These are phyloP conservation scores for Pocillopora damicornis DNA, from an alignment of 64 coral and sea anemone genomes.

Conservation along the genomic window DNA sequence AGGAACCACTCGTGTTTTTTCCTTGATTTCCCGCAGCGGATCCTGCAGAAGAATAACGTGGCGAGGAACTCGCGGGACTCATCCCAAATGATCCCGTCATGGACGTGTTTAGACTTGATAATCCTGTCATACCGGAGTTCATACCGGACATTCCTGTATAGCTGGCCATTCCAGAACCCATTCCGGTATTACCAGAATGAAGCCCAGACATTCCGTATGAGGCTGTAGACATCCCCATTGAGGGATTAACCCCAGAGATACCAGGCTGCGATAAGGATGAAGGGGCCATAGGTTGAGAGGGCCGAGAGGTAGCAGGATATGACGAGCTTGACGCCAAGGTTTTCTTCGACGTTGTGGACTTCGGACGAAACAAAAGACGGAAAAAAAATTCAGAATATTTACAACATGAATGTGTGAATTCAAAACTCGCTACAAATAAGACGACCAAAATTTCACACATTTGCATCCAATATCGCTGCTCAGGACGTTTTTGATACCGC, in stretches of 20 bases:
- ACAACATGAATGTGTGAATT: too few species aligned
- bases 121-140: conserved; percentile 6
- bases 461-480: too few species aligned
- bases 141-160: not conserved
- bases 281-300: not conserved
- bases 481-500: too few species aligned
- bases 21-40: conserved; percentile 8
- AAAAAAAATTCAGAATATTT: not conserved
- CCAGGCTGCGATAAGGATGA: conserved; percentile 8
- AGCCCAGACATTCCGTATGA: conserved; percentile 18
- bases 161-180: conserved; percentile 32
- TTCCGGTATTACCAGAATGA: conserved; percentile 2
- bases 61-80: conserved; percentile 28
- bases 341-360: not conserved
- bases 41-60: not conserved
- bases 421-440: too few species aligned
- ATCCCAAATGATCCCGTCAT: conserved; percentile 10
- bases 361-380: not conserved
- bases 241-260: conserved; percentile 10
- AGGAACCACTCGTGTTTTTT: conserved; percentile 1
- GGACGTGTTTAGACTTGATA: not conserved
- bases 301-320: not conserved
- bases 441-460: too few species aligned
- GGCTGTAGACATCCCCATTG: conserved; percentile 9
- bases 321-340: not conserved